These are phyloP conservation scores for Gorsachius magnificus DNA, from an alignment of 2,797 vertebrate genomes.

Conservation along the genomic window DNA sequence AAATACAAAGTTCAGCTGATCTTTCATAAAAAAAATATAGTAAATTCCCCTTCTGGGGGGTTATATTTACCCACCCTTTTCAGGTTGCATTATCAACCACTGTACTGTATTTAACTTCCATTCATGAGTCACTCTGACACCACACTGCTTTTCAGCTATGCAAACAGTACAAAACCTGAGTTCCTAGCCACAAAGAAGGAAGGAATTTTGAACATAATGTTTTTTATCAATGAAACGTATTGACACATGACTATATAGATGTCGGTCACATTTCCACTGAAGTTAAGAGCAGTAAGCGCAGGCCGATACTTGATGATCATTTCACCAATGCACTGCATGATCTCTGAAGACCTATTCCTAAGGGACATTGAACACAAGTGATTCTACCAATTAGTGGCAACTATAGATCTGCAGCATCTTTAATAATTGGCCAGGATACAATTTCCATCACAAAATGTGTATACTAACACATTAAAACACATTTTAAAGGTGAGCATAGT, in stretches of 20 bases:
- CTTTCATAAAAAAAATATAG: constrained; percentile 6
- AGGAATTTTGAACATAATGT: neutral
- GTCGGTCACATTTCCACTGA: neutral
- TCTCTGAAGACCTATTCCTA: neutral
- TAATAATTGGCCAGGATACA: neutral
- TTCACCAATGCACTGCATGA: neutral
- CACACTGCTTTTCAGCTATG: constrained; percentile 4
- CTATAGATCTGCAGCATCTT: neutral
- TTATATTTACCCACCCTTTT: constrained; percentile 43
- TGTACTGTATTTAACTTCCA: constrained; percentile 35
- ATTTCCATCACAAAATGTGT: neutral
- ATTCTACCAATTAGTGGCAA: neutral
- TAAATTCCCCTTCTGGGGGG: constrained; percentile 22
- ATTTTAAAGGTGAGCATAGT: neutral
- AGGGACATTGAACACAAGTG: neutral
- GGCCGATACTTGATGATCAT: neutral
- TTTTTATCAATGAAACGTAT: constrained; percentile 3
- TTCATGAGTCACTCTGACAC: constrained; percentile 29
- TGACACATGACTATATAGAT: neutral
- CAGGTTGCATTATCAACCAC: neutral
- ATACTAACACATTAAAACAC: neutral
- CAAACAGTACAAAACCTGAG: constrained; percentile 5
- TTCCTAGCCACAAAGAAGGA: neutral
- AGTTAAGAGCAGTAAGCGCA: neutral
- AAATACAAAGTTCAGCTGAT: constrained; percentile 42